These are phyloP conservation scores for Procambarus clarkii DNA, from an alignment of 1,140 invertebrate species.

Conservation along the genomic window DNA sequence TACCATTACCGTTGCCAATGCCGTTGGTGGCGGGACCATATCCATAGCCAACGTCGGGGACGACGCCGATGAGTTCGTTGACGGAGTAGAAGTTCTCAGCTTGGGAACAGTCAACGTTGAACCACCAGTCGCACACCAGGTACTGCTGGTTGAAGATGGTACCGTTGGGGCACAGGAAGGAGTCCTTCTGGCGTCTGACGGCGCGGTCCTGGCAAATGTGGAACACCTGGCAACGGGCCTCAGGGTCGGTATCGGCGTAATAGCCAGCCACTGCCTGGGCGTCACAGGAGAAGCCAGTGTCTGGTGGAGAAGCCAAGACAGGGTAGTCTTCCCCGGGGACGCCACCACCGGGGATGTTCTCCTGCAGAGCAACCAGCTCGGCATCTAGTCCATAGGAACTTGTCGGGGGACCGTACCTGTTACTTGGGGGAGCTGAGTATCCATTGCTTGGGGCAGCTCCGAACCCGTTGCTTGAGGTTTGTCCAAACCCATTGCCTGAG, in stretches of 20 bases:
- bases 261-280: constrained; percentile 72
- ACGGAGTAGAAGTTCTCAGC: constrained; percentile 76
- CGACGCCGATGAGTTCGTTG: constrained; percentile 73
- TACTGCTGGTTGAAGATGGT: constrained; percentile 80
- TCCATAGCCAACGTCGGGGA: not conserved
- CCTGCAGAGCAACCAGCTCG: not conserved
- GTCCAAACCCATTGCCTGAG: not conserved
- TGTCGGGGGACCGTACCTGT: not conserved
- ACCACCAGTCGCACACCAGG: constrained; percentile 81
- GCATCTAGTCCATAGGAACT: not conserved
- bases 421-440: constrained; percentile 63
- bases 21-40: not conserved
- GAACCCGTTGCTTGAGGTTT: not conserved
- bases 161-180: constrained; percentile 79
- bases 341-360: constrained; percentile 43
- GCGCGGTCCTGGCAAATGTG: constrained; percentile 79
- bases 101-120: constrained; percentile 77
- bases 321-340: constrained; percentile 74
- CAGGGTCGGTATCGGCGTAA: constrained; percentile 74
- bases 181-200: constrained; percentile 73
- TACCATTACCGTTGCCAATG: not conserved
- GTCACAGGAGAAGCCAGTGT: constrained; percentile 76
- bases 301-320: constrained; percentile 74
- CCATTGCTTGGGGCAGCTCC: not conserved
- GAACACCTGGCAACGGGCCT: constrained; percentile 77